Percentiles rank a stretch among this genome's conserved stretches.
These are phyloP conservation scores for Clarias pachynema DNA, from an alignment of 2,797 vertebrate genomes.

Conservation along the genomic window DNA sequence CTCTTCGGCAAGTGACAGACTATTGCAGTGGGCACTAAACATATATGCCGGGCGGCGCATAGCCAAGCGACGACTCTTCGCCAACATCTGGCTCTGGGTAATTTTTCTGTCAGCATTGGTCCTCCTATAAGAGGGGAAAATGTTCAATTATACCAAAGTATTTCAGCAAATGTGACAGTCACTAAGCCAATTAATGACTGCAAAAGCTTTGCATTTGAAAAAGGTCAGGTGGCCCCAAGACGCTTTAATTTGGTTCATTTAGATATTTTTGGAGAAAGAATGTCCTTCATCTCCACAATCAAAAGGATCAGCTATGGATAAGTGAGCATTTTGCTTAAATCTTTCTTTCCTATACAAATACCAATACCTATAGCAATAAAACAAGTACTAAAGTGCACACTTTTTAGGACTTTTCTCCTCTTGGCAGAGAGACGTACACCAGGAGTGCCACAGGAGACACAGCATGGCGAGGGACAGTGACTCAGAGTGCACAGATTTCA, in stretches of 20 bases:
- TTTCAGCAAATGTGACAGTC: not conserved
- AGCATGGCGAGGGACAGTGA: conserved; percentile 31
- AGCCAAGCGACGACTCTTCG: conserved; percentile 82
- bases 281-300: not conserved
- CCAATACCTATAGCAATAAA: not conserved
- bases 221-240: not conserved
- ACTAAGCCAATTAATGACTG: not conserved
- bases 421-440: not conserved
- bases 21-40: conserved; percentile 81
- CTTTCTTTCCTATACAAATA: not conserved
- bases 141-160: not conserved
- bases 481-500: conserved; percentile 41
- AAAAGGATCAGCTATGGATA: not conserved
- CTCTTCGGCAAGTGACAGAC: conserved; percentile 85
- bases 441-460: conserved; percentile 20
- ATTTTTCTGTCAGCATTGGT: conserved; percentile 69
- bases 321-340: not conserved
- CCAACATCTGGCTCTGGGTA: conserved; percentile 71
- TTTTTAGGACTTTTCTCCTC: conserved; percentile 4
- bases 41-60: conserved; percentile 84
- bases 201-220: not conserved
- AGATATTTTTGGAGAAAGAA: not conserved
- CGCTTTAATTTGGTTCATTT: not conserved
- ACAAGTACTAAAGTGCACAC: not conserved
- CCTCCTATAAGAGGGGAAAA: conserved; percentile 63